phyloP scores from a whole-genome alignment of 2,888 invertebrate genomes.

The Napeogenes inachia region DNA sequence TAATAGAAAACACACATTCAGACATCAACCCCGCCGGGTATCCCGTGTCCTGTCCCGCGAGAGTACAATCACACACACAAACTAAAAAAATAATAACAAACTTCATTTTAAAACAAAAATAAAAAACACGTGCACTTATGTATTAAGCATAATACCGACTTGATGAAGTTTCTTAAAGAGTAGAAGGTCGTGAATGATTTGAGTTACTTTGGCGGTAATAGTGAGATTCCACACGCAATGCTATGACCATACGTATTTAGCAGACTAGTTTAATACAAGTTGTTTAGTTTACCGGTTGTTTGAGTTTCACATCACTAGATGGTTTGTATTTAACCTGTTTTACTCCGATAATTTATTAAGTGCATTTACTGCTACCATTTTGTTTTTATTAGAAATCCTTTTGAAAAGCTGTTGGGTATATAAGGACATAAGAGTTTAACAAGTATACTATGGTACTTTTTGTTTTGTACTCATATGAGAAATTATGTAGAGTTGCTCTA shows the following conservation, averaged over 20 bases:
- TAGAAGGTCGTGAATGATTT: conserved; percentile 33
- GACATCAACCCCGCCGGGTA: conserved; percentile 59
- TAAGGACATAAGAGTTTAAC: too few relatives aligned
- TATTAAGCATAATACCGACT: conserved; percentile 42
- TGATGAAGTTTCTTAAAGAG: conserved; percentile 42
- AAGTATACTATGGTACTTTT: too few relatives aligned
- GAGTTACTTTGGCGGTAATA: conserved; percentile 21
- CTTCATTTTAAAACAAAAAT: conserved; percentile 19
- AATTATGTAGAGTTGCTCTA: too few relatives aligned
- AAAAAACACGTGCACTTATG: conserved; percentile 33
- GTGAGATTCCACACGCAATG: conserved; percentile 23
- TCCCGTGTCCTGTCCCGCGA: conserved; percentile 45
- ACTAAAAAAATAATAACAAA: conserved; percentile 26
- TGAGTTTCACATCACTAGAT: not conserved
- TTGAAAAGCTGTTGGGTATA: too few relatives aligned
- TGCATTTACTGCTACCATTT: too few relatives aligned
- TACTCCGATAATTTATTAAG: too few relatives aligned
- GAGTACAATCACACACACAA: conserved; percentile 30
- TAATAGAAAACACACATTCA: conserved; percentile 49
- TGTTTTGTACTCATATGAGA: too few relatives aligned
- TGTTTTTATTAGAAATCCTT: too few relatives aligned
- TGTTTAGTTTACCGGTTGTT: too few relatives aligned
- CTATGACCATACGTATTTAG: not conserved
- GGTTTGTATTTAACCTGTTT: not conserved
- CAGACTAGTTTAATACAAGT: not conserved